These are phyloP conservation scores for Helicolenus hilgendorfi DNA, from an alignment of 2,797 vertebrate species.

Conservation along the genomic window DNA sequence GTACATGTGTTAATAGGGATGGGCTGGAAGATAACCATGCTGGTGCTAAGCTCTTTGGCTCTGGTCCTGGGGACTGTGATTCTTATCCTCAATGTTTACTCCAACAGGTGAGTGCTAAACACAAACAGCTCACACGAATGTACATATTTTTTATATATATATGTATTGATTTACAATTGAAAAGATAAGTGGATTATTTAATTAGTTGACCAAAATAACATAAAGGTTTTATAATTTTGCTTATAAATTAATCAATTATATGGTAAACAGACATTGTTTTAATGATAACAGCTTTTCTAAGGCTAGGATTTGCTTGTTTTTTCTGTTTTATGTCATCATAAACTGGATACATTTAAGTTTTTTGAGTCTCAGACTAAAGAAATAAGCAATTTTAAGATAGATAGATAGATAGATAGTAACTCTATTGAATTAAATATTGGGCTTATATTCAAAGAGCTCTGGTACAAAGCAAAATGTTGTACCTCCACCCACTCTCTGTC, in stretches of 20 bases:
- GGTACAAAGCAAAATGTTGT: not conserved
- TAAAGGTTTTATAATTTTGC: not conserved
- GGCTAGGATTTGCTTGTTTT: not conserved
- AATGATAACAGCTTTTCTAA: not conserved
- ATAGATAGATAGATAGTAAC: no score
- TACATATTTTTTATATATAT: not conserved
- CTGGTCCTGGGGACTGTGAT: conserved; percentile 92
- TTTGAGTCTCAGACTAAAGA: not conserved
- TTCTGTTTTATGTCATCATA: not conserved
- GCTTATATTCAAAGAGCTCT: not conserved
- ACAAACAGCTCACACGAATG: not conserved
- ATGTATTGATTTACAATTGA: not conserved
- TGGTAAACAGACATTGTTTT: not conserved
- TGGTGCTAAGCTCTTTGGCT: conserved; percentile 92
- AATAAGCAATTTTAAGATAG: not conserved
- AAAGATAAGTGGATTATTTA: not conserved
- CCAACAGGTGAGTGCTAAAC: conserved; percentile 90
- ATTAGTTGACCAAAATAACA: not conserved
- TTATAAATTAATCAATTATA: not conserved
- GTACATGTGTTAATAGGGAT: conserved; percentile 83
- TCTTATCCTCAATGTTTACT: conserved; percentile 90
- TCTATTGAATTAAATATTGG: not conserved
- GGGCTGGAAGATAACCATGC: conserved; percentile 93
- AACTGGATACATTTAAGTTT: not conserved
- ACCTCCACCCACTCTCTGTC: not conserved